Evolutionary conservation across 2,888 invertebrate species (phyloP), one percentile per base, ranked within the genome.

Genomic region (Drosophila paramelanica): DNA sequence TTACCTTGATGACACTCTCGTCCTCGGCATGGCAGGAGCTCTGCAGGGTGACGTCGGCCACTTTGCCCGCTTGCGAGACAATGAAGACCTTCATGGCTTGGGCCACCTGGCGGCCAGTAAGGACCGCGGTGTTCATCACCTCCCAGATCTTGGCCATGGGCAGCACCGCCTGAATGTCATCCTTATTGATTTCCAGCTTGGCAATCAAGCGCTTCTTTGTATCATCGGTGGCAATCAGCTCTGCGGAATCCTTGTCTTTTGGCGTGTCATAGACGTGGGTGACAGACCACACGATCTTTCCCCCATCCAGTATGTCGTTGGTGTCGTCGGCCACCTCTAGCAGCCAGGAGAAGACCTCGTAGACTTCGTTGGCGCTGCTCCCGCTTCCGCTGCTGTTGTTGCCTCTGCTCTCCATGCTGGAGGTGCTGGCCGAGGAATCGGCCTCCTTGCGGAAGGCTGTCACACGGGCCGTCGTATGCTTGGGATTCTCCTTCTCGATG

Each of bases 111-210:
- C 97, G 95, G 0, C 98, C 98, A 6, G 98, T 98, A 90, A 99
- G 93, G 67, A 98, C 97, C 0, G 98, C 99, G 1, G 98, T 98
- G 93, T 99, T 99, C 93, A 99, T 94, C 39, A 99, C 95, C 93
- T 98, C 98, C 96, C 97, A 97, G 92, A 97, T 98, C 98, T 98
- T 98, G 66, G 98, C 97, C 91, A 98, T 98, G 14, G 98, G 98
- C 25, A 98, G 94, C 13, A 98, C 97, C 20, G 98, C 97, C 93
- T 98, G 98, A 67, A 98, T 97, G 90, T 98, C 97, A 91, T 98
- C 98, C 91, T 98, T 98, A 91, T 97, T 97, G 71, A 98, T 96
- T 90, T 97, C 97, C 49, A 98, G 94, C 77, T 97, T 94, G 1
- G 97, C 96, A 67, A 96, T 96, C 46, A 97, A 94, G 90, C 97